Evolutionary conservation across 2,888 invertebrate genomes (phyloP).

Genomic region (Pseudococcus jackbeardsleyi): DNA sequence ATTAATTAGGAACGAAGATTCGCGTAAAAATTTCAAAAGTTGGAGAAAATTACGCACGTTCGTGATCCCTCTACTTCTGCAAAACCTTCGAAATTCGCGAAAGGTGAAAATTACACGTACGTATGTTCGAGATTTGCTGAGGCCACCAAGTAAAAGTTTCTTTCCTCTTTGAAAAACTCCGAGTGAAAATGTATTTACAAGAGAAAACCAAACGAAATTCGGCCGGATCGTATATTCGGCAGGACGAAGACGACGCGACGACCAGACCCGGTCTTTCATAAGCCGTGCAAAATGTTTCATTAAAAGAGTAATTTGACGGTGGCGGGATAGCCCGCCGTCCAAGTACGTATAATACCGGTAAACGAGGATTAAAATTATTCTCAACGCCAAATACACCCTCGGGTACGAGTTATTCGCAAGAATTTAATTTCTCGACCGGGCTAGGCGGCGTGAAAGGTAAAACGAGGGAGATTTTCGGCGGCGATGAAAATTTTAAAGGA

Average conservation of each 20-base stretch:
- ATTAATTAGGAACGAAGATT: no score
- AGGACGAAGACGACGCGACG: not conserved
- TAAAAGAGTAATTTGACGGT: slow-evolving; percentile 28
- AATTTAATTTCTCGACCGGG: slow-evolving; percentile 4
- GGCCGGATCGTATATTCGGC: not conserved
- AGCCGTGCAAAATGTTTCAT: slow-evolving; percentile 13
- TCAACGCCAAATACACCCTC: slow-evolving; percentile 34
- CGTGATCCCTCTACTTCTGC: no score
- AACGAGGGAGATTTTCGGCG: not conserved
- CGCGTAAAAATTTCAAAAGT: no score
- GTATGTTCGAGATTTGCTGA: no score
- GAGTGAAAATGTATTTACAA: no score
- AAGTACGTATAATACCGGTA: slow-evolving; percentile 4
- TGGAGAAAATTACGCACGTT: no score
- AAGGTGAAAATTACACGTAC: no score
- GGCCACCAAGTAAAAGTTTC: no score
- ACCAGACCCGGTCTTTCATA: not conserved
- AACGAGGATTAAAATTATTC: not conserved
- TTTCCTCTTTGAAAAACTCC: no score
- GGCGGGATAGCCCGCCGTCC: not conserved
- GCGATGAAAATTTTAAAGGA: slow-evolving; percentile 26
- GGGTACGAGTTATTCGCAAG: slow-evolving; percentile 30
- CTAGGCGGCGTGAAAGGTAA: not conserved
- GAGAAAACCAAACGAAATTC: not conserved
- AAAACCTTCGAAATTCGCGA: no score